A percentile compares a stretch with the other conserved stretches of the same genome.
phyloP scores from a whole-genome alignment of 2,888 invertebrate species.

The Chrysodeixis includens region DNA sequence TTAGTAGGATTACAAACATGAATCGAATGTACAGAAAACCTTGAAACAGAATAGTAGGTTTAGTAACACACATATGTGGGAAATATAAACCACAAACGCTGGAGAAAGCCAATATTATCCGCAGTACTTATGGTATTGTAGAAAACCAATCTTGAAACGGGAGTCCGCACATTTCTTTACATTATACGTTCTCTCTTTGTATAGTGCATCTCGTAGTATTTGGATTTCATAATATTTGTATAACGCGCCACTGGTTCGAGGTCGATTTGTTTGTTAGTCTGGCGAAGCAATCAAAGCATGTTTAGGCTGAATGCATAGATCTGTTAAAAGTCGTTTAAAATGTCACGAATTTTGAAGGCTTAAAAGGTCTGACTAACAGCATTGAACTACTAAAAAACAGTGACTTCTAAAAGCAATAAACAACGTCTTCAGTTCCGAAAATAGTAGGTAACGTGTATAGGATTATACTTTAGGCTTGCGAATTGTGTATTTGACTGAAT shows the following conservation, averaged over 20 bases:
- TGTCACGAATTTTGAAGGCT: too few relatives aligned
- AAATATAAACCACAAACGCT: not conserved
- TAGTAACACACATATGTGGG: not conserved
- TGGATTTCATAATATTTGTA: conserved; percentile 27
- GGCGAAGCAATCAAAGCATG: conserved; percentile 16
- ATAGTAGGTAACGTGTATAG: too few relatives aligned
- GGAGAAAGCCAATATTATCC: not conserved
- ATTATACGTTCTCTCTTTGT: conserved; percentile 12
- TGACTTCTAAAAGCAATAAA: too few relatives aligned
- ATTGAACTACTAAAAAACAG: too few relatives aligned
- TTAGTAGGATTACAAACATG: not conserved
- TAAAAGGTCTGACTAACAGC: too few relatives aligned
- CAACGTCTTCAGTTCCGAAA: too few relatives aligned
- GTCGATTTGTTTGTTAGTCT: conserved; percentile 13
- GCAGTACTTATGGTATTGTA: conserved; percentile 1
- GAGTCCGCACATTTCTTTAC: not conserved
- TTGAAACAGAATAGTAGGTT: not conserved
- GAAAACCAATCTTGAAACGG: not conserved
- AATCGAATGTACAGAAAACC: not conserved
- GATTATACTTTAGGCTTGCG: too few relatives aligned
- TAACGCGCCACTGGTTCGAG: conserved; percentile 12
- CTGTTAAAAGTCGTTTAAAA: too few relatives aligned
- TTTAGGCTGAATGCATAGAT: too few relatives aligned
- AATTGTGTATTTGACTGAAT: too few relatives aligned
- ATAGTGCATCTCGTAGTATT: conserved; percentile 15